Evolutionary conservation across 2,113 vertebrate genomes (phyloP), one percentile per base, ranked within the genome.

Genomic region (Ophiodon elongatus): DNA sequence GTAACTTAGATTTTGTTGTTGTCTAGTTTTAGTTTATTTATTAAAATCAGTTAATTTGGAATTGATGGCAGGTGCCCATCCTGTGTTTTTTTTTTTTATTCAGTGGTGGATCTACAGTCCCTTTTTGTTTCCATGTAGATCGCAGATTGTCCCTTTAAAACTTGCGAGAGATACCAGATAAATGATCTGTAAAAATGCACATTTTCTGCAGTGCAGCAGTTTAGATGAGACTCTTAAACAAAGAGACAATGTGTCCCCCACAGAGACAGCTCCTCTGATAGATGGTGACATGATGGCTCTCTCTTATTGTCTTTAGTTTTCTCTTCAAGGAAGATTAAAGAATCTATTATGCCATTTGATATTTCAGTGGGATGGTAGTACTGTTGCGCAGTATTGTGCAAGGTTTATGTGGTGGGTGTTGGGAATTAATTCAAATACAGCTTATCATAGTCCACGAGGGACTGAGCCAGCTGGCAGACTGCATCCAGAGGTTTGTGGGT

Each of bases 271-370:
- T 87, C 74, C 73, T 81, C 74, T 90, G 84, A 90, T 79, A 85
- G 80, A 68, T 76, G 79, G 52, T 84, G 83, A 83, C 52, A 56
- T 85, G 84, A 89, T 73, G 63, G 13, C 76, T 79, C 84, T 79
- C 62, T 73, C 54, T 81, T 60, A 89, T 82, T 90, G 76, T 80
- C 79, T 91, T 89, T 82, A 87, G 68, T 92, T 91, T 89, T 79
- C 85, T 82, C 85, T 87, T 87, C 62, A 90, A 80, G 77, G 82
- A 84, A 86, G 86, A 86, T 88, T 82, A 91, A 86, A 85, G 62
- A 73, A 59, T 79, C 45, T 85, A 73, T 89, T 56, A 62, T 76
- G 80, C 66, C 64, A 75, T 90, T 85, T 89, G 85, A 88, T 89
- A 84, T 83, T 80, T 87, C 76, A 67, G 59, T 80, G 80, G 69